A percentile compares a stretch with the other conserved stretches of the same genome.
These are phyloP conservation scores for Sinocyclocheilus anophthalmus DNA, from an alignment of 2,113 vertebrate species.

Conservation along the genomic window DNA sequence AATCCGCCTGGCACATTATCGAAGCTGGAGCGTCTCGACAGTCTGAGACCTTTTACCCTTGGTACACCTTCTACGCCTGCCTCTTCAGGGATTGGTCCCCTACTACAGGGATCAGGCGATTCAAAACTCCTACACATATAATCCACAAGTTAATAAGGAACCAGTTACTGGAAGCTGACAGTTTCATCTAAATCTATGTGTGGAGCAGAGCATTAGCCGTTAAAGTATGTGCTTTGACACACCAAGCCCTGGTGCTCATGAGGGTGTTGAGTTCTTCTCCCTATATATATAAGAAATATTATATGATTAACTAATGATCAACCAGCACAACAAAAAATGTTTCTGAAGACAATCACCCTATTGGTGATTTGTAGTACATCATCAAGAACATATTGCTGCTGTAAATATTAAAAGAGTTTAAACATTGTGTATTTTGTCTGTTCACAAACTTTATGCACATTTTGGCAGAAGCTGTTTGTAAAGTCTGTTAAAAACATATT, in stretches of 20 bases:
- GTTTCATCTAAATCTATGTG: not conserved
- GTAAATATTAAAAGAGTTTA: not conserved
- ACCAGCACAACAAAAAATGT: too few relatives aligned
- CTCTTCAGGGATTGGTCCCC: slow-evolving; percentile 75
- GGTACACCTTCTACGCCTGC: slow-evolving; percentile 65
- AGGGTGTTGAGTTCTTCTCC: not conserved
- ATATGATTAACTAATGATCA: not conserved
- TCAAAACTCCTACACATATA: slow-evolving; percentile 71
- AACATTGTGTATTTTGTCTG: not conserved
- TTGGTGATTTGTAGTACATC: not conserved
- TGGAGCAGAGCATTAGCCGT: not conserved
- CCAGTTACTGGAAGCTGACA: not conserved
- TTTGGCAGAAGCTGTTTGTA: not conserved
- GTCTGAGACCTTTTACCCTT: slow-evolving; percentile 78
- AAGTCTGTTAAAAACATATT: not conserved
- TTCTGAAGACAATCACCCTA: too few relatives aligned
- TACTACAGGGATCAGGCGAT: slow-evolving; percentile 62
- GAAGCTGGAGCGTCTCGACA: slow-evolving; percentile 69
- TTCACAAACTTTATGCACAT: not conserved
- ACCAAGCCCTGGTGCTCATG: not conserved
- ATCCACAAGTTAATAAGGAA: slow-evolving; percentile 51
- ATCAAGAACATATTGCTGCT: not conserved
- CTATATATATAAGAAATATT: not conserved
- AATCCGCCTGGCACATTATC: slow-evolving; percentile 80
- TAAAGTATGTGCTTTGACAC: not conserved